phyloP scores from a whole-genome alignment of 2,888 invertebrate species.

The Pammene fasciana region DNA sequence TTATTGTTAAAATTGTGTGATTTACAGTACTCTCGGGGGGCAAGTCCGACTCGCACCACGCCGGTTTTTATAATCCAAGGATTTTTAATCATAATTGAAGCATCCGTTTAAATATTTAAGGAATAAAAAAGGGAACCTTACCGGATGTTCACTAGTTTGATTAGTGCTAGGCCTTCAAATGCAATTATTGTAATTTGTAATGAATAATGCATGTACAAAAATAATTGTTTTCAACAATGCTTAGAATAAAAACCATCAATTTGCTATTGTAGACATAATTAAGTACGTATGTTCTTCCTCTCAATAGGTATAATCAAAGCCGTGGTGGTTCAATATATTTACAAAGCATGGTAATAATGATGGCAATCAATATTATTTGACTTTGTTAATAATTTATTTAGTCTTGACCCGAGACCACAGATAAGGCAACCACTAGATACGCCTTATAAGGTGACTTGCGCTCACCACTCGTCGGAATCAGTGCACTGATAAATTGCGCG shows the following conservation, averaged over 20 bases:
- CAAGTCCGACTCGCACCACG: no score
- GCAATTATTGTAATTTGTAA: constrained; percentile 40
- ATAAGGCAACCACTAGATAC: no score
- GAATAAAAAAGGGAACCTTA: not conserved
- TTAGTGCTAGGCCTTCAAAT: constrained; percentile 21
- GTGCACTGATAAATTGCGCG: no score
- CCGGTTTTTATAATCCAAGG: no score
- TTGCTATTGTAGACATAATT: constrained; percentile 20
- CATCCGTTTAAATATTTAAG: no score
- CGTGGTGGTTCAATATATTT: not conserved
- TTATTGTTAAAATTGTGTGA: no score
- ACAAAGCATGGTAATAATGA: constrained; percentile 9
- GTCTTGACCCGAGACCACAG: not conserved
- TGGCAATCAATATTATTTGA: constrained; percentile 19
- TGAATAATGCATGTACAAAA: constrained; percentile 25
- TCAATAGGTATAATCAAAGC: constrained; percentile 14
- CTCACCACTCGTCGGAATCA: no score
- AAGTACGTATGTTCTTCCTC: constrained; percentile 6
- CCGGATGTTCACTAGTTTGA: not conserved
- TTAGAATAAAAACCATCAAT: constrained; percentile 32
- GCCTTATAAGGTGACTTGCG: no score
- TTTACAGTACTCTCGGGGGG: no score
- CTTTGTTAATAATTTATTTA: not conserved
- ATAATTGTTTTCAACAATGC: constrained; percentile 15
- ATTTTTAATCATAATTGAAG: no score